Evolutionary conservation across 1,140 invertebrate genomes (phyloP), one percentile per base, ranked within the genome.

Genomic region (Drosophila willistoni): DNA sequence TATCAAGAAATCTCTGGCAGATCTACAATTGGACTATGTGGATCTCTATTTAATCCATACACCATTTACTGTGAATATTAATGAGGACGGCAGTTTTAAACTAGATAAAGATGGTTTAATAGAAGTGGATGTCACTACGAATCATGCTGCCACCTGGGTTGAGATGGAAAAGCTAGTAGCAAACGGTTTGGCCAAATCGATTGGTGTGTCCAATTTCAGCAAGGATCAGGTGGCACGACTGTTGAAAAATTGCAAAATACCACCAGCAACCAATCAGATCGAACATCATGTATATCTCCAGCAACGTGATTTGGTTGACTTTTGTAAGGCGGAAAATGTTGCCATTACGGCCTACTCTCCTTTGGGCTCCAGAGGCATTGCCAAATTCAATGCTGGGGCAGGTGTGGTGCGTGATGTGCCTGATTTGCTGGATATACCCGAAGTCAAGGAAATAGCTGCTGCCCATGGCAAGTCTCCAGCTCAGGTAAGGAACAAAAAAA

Each of bases 11-110:
- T 97, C 97, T 0, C 91, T 98, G 29, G 92, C 94, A 57, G 94
- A 94, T 42, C 92, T 98, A n/a, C 94, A 95, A 73, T 83, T 97
- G 62, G 94, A 96, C 64, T 98, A 98, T 85, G 91, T 98, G 3
- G 97, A 98, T 86, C 93, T 98, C 65, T 98, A 97, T 91, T 92
- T 98, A 9, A 94, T 98, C 62, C 97, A 98, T 74, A 94, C 95
- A 29, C 97, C 97, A 0, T 96, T 97, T 90, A 94, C 93, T 2
- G 78, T 94, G 22, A 90, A 81, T 67, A 79, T 93, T 73, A 71
- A 92, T 44, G 82, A 94, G 80, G 90, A 73, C 73, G 64, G 92
- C 90, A 44, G 93, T 92, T 85, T 92, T n/a, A 81, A 79, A 66
- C 7, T 70, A 3, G 81, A 93, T 55, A 93, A 93, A 14, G 93